Base-by-base conservation (phyloP, 2,888 invertebrate genomes). In the Galerucella calmariensis region DNA sequence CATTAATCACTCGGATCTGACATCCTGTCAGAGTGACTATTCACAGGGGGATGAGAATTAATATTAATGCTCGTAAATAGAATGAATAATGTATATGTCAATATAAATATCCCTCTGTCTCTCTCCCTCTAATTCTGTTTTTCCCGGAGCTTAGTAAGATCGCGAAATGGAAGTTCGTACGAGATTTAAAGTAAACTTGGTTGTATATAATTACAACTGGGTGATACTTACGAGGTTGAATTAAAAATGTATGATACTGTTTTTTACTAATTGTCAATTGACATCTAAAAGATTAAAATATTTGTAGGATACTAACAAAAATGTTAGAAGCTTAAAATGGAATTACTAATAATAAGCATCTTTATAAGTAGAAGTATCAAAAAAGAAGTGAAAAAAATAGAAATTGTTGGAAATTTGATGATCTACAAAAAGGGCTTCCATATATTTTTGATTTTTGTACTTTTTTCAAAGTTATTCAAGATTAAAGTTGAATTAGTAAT, bases 41-140 rank as follows among this genome's bases (percentile, higher is more conserved):
- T 75, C 67, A 62, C 44, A 70, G 72, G 67, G 76, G 78, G 78
- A 73, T 73, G 74, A 51, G 72, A 72, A 76, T 75, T 76, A 76
- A 75, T 78, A 75, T 78, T 78, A 79, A 78, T 77, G 74, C 77
- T 8, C 74, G 72, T 76, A 70, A 75, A 78, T 78, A 77, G 77
- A 79, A 79, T 80, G 80, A 80, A 77, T 80, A 80, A 80, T 80
- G 77, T 76, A 76, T 77, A 75, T 79, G 80, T 80, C 78, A 78
- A 80, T 80, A 78, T 75, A 79, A 79, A 77, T 77, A 76, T 63
- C 70, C 24, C 20, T n/a, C 58, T n/a, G 41, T 53, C 69, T 61
- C 53, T 63, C 35, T 9, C 35, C 8, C 35, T 41, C 16, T 56
- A 35, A 12, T 14, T 20, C n/a, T 44, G 27, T 62, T 61, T 62